Conservation (phyloP, 1,140 invertebrate genomes). For the Heliconius hewitsoni region DNA sequence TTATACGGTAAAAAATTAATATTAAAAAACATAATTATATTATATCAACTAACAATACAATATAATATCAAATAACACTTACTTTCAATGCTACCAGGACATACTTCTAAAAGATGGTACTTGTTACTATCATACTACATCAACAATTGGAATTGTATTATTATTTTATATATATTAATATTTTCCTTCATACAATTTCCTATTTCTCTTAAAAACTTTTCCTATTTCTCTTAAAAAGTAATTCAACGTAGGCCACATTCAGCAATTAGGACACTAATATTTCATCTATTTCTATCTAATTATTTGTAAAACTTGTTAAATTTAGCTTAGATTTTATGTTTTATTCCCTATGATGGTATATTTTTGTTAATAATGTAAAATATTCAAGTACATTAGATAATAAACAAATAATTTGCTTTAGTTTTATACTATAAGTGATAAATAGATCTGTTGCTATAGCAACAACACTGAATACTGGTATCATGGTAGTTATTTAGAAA, state of each 20-base stretch:
- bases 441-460: slow-evolving; percentile 24
- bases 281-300: not conserved
- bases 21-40: too few relatives aligned
- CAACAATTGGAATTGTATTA: not conserved
- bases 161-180: too few relatives aligned
- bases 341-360: not conserved
- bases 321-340: not conserved
- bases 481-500: not conserved
- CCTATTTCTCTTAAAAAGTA: not conserved
- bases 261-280: not conserved
- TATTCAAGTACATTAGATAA: not conserved
- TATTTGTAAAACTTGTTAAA: not conserved
- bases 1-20: too few relatives aligned
- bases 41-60: too few relatives aligned
- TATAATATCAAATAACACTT: not conserved
- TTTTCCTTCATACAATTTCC: not conserved
- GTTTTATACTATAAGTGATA: slow-evolving; percentile 8
- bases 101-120: not conserved
- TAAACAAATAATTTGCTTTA: not conserved
- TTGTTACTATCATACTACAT: too few relatives aligned
- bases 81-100: not conserved
- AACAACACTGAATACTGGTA: not conserved
- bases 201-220: not conserved
- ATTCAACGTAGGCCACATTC: not conserved
- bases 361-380: not conserved